Base-by-base conservation (phyloP, 2,888 invertebrate genomes). In the Unio pictorum region DNA sequence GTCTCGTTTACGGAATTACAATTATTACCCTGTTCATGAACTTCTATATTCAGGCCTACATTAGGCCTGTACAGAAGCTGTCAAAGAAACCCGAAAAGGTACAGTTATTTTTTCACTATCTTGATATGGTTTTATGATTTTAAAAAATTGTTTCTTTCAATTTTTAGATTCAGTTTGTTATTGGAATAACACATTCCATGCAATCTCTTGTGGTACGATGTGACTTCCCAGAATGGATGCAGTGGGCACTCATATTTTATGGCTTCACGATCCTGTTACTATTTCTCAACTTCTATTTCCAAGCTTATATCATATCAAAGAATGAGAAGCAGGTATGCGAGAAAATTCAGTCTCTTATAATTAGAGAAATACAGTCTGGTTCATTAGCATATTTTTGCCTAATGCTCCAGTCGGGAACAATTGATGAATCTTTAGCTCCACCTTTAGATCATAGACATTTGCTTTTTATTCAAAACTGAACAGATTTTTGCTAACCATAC, bases 21-120 rank as follows among this genome's bases (percentile, higher is more conserved):
- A 97, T 97, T 93, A 95, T 96, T 93, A 95, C 96, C 93, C 93
- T 97, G 64, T 97, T 97, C 93, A 94, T 94, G 89, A 95, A 97
- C 91, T 97, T 97, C 92, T 97, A 97, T 93, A 94, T 95, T 89
- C 94, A 94, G 89, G 95, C 95, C 56, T 97, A 97, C 91, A 81
- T 86, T 72, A 84, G 84, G 79, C 81, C 81, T 64, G 72, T 73
- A 11, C 66, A 64, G 66, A 26, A 55, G 20, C 61, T n/a, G 5
- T 59, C 17, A 56, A 76, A 75, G 77, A 75, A 75, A 45, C 45
- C 11, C 11, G 45, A 45, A 45, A 45, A 45, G 45, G 45, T 45
- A 45, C 45, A 45, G 62, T 62, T 62, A n/a, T 60, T 69, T 63
- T 28, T 28, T 34, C 66, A 26, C 20, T 17, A n/a, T 17, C 8